Base-by-base conservation (phyloP, 2,797 vertebrate genomes). In the Cossypha dichroa region DNA sequence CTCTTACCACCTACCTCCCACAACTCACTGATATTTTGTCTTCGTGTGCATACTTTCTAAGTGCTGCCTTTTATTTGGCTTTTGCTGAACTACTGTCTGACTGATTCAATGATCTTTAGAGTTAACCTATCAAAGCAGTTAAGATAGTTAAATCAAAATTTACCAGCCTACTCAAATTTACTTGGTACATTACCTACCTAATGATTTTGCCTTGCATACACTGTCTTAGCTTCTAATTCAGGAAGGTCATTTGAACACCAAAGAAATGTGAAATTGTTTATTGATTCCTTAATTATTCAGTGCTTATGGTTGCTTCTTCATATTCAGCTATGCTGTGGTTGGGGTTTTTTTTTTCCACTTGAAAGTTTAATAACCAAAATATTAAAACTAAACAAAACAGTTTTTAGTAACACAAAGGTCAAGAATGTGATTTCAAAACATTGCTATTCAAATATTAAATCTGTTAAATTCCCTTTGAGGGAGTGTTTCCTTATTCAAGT, bases 221-320 rank as follows among this genome's bases (percentile, higher is more conserved):
- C 26, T 79, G 33, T 41, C 56, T 91, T 74, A 60, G 28, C 38
- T 87, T 93, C 81, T 92, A 77, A 77, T 93, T 92, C 75, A 82
- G 52, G 55, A 94, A 96, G 74, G 93, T 91, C 92, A 93, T 93
- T 89, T 85, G 56, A 92, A 85, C 70, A 85, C 48, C 52, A 87
- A 94, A 93, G 72, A 83, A 93, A 92, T 80, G 64, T 56, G 80
- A 49, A 95, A 90, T 83, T 94, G 88, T 94, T 95, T 93, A 96
- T 92, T 77, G 94, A 96, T 96, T 97, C 85, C 75, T 85, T 96
- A 95, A 95, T 96, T 96, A 92, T 93, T 96, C 68, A 54, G 16
- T 77, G 25, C 22, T 82, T 72, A 18, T 64, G n/a, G 29, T 89
- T 89, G 62, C n/a, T 87, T 91, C 80, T 87, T 96, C 63, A 70